Base-by-base conservation (phyloP, 1,140 invertebrate species). In the Belonocnema kinseyi region DNA sequence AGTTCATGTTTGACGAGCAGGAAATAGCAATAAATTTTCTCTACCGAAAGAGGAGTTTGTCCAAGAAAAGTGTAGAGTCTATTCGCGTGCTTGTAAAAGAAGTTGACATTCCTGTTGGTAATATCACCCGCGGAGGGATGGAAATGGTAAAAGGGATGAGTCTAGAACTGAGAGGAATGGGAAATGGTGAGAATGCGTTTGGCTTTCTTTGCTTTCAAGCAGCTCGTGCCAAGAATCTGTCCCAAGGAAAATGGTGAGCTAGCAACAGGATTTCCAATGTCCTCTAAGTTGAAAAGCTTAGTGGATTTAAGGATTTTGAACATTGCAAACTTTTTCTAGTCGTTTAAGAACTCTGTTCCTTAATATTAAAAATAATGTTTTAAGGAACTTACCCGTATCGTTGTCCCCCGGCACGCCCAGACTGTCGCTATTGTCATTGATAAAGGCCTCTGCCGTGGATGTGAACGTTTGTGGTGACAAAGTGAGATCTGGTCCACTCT, bases 401-500 rank as follows among this genome's bases (percentile, higher is more conserved):
- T 92, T 92, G 84, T 93, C 92, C 80, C 91, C 91, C 54, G 92
- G 91, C 81, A 92, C 92, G 54, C 93, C 93, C 76, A 94, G 91
- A 88, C 94, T 94, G 90, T 94, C 93, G 76, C 93, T 94, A 90
- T 94, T 94, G 91, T 94, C 94, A 91, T 94, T 94, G 90, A 94
- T 93, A 88, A 95, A 94, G 88, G 94, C 92, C 89, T 95, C 94
- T 77, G 94, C 92, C 78, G 93, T 93, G 81, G 93, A 94, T 79
- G 93, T 93, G 88, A 94, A 94, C 11, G 94, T 93, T 86, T 95
- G 94, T 76, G 95, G 94, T 75, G 95, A 95, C 83, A 95, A 88
- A 72, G 94, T 94, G 82, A 95, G 91, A 85, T 94, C 95, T 85
- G 94, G 94, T 66, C 94, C 94, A 78, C 94, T 94, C 80, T 94